Percentiles rank a stretch among this genome's conserved stretches.
These are phyloP conservation scores for Bembecia ichneumoniformis DNA, from an alignment of 2,888 invertebrate genomes.

Conservation along the genomic window DNA sequence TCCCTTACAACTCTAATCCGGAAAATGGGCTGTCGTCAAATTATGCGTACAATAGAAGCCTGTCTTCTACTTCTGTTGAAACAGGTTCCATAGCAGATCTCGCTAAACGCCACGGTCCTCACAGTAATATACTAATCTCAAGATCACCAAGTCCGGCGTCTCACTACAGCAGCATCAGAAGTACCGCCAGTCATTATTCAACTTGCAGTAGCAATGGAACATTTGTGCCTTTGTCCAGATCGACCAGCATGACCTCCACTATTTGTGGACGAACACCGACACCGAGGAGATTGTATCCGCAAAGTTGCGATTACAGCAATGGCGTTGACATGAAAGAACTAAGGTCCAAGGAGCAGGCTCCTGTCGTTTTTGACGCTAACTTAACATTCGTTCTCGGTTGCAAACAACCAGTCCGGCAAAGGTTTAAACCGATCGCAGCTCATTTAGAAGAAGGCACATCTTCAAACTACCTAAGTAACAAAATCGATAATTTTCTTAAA, in stretches of 20 bases:
- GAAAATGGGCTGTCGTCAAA: slow-evolving; percentile 52
- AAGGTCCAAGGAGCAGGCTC: slow-evolving; percentile 78
- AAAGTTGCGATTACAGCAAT: slow-evolving; percentile 60
- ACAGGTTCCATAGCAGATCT: slow-evolving; percentile 65
- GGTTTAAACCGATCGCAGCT: slow-evolving; percentile 80
- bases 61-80: slow-evolving; percentile 52
- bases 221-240: slow-evolving; percentile 52
- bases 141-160: slow-evolving; percentile 74
- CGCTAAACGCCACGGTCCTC: slow-evolving; percentile 52
- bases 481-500: slow-evolving; percentile 84
- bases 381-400: slow-evolving; percentile 84
- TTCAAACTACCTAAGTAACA: slow-evolving; percentile 80
- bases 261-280: slow-evolving; percentile 59
- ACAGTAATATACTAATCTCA: slow-evolving; percentile 43
- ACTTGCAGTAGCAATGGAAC: slow-evolving; percentile 64
- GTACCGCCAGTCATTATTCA: slow-evolving; percentile 58
- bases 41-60: slow-evolving; percentile 52
- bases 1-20: slow-evolving; percentile 25
- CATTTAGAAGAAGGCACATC: slow-evolving; percentile 83
- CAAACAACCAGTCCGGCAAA: slow-evolving; percentile 78
- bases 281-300: slow-evolving; percentile 80
- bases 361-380: slow-evolving; percentile 87
- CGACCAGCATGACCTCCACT: slow-evolving; percentile 54
- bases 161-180: slow-evolving; percentile 45
- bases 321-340: slow-evolving; percentile 72